Evolutionary conservation across 2,113 vertebrate genomes (phyloP).

Genomic region (Mustela nigripes): DNA sequence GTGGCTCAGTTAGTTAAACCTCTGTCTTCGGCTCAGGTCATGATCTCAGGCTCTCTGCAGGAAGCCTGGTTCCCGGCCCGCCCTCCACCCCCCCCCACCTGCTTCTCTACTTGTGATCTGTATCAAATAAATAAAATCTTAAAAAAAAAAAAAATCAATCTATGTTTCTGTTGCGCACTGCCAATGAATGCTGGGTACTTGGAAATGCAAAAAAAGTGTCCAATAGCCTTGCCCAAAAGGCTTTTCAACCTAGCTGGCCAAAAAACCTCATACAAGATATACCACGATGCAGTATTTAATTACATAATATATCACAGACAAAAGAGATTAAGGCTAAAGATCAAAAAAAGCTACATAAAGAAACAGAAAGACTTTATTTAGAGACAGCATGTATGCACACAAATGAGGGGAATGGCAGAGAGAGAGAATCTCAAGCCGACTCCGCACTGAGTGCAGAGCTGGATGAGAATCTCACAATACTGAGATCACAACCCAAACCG

Average conservation of each 20-base stretch:
- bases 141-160: neutral
- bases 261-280: neutral
- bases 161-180: neutral
- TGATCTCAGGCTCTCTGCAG: no score
- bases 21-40: no score
- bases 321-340: constrained; percentile 33
- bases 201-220: neutral
- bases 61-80: no score
- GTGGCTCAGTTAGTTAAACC: no score
- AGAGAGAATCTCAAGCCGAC: neutral
- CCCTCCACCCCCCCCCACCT: no score
- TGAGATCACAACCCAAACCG: neutral
- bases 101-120: no score
- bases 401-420: neutral
- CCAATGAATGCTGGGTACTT: neutral
- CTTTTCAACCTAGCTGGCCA: neutral
- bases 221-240: neutral
- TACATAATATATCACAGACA: neutral
- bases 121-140: no score
- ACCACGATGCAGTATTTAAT: neutral
- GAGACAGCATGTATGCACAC: neutral
- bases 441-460: neutral
- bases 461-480: neutral
- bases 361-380: neutral
- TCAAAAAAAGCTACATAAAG: neutral